Evolutionary conservation across 1,140 invertebrate species (phyloP).

Genomic region (Aphaenogaster ashmeadi): DNA sequence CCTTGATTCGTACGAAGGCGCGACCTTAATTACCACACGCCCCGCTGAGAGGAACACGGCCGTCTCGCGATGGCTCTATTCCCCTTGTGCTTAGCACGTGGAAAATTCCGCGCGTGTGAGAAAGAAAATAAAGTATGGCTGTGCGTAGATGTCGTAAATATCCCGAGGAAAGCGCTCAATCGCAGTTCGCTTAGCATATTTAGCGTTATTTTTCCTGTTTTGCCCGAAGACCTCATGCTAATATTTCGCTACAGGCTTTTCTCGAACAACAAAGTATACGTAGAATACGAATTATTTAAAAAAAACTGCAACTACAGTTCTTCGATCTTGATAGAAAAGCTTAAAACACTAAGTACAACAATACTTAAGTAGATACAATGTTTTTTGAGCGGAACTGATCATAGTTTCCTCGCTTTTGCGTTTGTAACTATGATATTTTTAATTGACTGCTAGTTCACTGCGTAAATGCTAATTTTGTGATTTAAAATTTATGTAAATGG

Average conservation of each 20-base stretch:
- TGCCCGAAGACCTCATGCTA: slow-evolving; percentile 9
- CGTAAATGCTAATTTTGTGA: neutral
- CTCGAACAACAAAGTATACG: neutral
- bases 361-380: slow-evolving; percentile 3
- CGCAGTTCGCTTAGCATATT: slow-evolving; percentile 10
- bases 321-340: slow-evolving; percentile 41
- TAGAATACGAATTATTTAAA: slow-evolving; percentile 6
- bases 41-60: slow-evolving; percentile 58
- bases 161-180: slow-evolving; percentile 35
- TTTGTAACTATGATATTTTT: neutral
- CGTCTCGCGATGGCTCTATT: slow-evolving; percentile 45
- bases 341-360: neutral
- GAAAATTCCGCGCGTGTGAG: slow-evolving; percentile 50
- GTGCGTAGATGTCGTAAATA: slow-evolving; percentile 32
- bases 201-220: slow-evolving; percentile 31
- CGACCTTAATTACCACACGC: slow-evolving; percentile 68
- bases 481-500: neutral
- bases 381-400: neutral
- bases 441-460: neutral
- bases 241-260: slow-evolving; percentile 29
- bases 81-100: slow-evolving; percentile 43
- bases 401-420: neutral
- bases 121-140: slow-evolving; percentile 22
- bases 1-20: slow-evolving; percentile 59
- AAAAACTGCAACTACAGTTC: neutral